Percentiles rank a stretch among this genome's conserved stretches.
Evolutionary conservation across 2,888 invertebrate species (phyloP).

Genomic region (Apamea epomidion): DNA sequence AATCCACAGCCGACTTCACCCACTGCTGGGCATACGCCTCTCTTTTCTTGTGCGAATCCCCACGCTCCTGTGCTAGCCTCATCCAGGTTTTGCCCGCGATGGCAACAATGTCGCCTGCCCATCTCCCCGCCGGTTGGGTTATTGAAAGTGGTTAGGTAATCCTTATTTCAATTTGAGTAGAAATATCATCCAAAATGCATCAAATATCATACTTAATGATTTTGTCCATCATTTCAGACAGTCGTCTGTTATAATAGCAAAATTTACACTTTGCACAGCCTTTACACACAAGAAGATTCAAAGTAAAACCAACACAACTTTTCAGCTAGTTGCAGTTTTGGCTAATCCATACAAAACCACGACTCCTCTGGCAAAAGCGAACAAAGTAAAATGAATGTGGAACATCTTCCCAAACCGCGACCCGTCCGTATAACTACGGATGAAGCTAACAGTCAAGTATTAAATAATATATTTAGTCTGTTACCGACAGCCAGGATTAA

Average conservation of each 20-base stretch:
- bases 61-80: not conserved
- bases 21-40: too few relatives aligned
- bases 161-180: not conserved
- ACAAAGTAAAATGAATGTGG: constrained; percentile 71
- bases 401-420: constrained; percentile 59
- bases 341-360: constrained; percentile 13
- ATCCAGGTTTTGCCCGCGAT: not conserved
- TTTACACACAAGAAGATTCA: not conserved
- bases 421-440: constrained; percentile 68
- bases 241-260: not conserved
- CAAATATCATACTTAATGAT: not conserved
- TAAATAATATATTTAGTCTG: constrained; percentile 69
- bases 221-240: not conserved
- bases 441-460: constrained; percentile 71
- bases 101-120: not conserved
- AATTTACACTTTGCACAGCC: not conserved
- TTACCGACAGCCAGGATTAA: constrained; percentile 52
- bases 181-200: not conserved
- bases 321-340: not conserved
- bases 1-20: not conserved
- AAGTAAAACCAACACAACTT: not conserved
- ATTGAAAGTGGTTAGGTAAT: not conserved
- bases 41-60: not conserved
- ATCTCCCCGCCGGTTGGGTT: too few relatives aligned
- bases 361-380: constrained; percentile 24